A percentile compares a stretch with the other conserved stretches of the same genome.
phyloP scores from a whole-genome alignment of 2,113 vertebrate genomes.

The Actenoides lindsayi region DNA sequence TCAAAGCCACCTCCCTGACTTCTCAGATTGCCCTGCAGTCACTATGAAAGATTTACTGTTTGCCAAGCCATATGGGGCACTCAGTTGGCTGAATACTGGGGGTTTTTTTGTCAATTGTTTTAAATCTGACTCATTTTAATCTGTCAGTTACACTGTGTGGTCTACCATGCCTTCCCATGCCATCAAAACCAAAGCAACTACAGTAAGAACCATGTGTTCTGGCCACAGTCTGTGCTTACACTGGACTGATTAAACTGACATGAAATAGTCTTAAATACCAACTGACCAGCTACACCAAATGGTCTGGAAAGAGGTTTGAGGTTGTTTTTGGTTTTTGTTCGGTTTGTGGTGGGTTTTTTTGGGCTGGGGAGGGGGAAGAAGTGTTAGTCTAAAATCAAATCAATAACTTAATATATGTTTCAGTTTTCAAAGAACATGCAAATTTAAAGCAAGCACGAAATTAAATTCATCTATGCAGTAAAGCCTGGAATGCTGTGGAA shows the following conservation, averaged over 20 bases:
- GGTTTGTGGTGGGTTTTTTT: no score
- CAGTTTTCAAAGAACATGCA: not conserved
- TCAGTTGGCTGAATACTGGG: fast-evolving
- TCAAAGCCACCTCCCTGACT: not conserved
- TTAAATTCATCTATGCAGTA: not conserved
- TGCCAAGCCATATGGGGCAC: not conserved
- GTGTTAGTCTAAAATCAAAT: not conserved
- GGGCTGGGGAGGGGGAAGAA: no score
- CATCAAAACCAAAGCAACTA: not conserved
- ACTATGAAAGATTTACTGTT: not conserved
- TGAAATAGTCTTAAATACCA: not conserved
- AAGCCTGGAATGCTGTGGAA: not conserved
- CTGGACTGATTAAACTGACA: not conserved
- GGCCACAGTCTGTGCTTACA: not conserved
- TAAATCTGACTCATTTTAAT: not conserved
- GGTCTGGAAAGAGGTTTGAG: not conserved
- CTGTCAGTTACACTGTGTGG: not conserved
- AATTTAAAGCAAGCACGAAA: not conserved
- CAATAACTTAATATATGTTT: not conserved
- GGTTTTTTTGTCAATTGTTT: not conserved
- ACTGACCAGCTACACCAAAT: not conserved
- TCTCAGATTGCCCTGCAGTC: not conserved
- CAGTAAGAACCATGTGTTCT: not conserved
- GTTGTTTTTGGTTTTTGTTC: no score
- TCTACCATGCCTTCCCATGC: not conserved